Percentiles rank a stretch among this genome's conserved stretches.
Evolutionary conservation across 2,113 vertebrate genomes (phyloP).

Genomic region (Xenopus borealis): DNA sequence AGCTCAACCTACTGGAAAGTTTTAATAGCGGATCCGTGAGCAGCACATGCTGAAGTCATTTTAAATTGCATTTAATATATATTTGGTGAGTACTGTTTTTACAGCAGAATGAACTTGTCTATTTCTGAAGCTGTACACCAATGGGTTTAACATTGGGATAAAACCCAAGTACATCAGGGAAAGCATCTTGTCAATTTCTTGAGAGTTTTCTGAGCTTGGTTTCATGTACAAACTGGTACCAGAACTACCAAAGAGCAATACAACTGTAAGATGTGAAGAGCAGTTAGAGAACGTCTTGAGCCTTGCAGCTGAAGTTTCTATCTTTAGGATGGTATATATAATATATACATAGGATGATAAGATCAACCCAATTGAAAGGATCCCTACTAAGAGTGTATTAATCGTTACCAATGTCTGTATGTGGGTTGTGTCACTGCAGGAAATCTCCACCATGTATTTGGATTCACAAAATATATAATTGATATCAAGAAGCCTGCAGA

Average conservation of each 20-base stretch:
- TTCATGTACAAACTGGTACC: background rate
- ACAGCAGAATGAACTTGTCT: no score
- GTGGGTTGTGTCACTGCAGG: background rate
- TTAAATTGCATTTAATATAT: no score
- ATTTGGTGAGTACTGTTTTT: no score
- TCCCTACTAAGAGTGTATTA: background rate
- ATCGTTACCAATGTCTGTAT: background rate
- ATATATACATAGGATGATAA: background rate
- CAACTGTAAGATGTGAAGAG: background rate
- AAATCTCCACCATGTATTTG: background rate
- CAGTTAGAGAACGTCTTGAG: background rate
- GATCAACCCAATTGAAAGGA: background rate
- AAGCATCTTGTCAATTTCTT: background rate
- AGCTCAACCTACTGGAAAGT: no score
- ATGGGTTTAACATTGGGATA: background rate
- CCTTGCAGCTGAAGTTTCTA: background rate
- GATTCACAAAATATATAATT: slow-evolving; percentile 4
- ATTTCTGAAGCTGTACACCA: slow-evolving; percentile 7
- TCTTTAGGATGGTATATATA: slow-evolving; percentile 3
- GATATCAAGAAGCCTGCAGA: background rate
- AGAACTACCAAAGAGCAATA: background rate
- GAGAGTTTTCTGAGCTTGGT: background rate
- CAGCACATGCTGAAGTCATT: no score
- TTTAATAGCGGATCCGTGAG: no score
- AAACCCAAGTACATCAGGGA: background rate